Percentiles rank a stretch among this genome's conserved stretches.
These are phyloP conservation scores for Orthonevra nobilis DNA, from an alignment of 2,888 invertebrate species.

Conservation along the genomic window DNA sequence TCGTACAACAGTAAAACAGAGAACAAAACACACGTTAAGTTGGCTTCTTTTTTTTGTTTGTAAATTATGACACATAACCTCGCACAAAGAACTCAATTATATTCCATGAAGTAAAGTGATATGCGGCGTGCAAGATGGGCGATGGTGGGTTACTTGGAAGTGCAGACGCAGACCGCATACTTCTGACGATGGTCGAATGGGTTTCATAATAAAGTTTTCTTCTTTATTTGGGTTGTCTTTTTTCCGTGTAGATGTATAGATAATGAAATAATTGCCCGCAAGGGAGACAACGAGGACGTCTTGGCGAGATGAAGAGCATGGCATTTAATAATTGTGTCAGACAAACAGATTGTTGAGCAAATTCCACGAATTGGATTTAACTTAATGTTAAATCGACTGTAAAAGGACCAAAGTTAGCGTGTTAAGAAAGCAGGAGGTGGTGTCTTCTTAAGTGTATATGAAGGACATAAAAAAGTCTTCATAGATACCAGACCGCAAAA, in stretches of 20 bases:
- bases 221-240: constrained; percentile 18
- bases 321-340: constrained; percentile 17
- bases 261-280: constrained; percentile 28
- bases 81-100: constrained; percentile 55
- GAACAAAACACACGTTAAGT: constrained; percentile 6
- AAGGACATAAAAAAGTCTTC: too few species aligned
- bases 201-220: constrained; percentile 24
- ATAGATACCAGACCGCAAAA: too few species aligned
- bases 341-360: neutral
- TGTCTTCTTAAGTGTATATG: too few species aligned
- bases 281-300: too few species aligned
- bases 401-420: too few species aligned
- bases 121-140: constrained; percentile 7
- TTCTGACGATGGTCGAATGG: constrained; percentile 13
- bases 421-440: too few species aligned
- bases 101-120: constrained; percentile 53
- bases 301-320: constrained; percentile 1
- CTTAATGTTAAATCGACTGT: too few species aligned
- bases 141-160: constrained; percentile 46
- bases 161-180: constrained; percentile 6
- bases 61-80: constrained; percentile 43
- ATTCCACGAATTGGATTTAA: neutral
- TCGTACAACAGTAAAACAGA: constrained; percentile 9
- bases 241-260: neutral
- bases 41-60: constrained; percentile 5